Evolutionary conservation across 2,888 invertebrate species (phyloP).

Genomic region (Allacma fusca): DNA sequence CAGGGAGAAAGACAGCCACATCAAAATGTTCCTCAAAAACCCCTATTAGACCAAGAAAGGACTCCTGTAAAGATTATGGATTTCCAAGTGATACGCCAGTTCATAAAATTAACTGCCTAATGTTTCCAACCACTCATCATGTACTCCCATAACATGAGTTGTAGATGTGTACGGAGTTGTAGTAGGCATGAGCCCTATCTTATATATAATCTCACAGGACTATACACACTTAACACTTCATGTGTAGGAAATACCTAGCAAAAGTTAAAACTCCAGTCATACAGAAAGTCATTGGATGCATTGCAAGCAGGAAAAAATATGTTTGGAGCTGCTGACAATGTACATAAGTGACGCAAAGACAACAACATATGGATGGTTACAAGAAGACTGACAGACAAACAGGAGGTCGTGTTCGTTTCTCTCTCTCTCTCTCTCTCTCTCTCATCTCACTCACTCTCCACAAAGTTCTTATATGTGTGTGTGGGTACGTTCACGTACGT

Average conservation of each 20-base stretch:
- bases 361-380: slow-evolving; percentile 39
- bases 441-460: neutral
- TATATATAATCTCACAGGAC: too few relatives aligned
- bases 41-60: slow-evolving; percentile 39
- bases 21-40: neutral
- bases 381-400: slow-evolving; percentile 39
- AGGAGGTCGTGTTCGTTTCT: slow-evolving; percentile 38
- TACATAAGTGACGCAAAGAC: slow-evolving; percentile 28
- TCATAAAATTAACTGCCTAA: slow-evolving; percentile 34
- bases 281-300: neutral
- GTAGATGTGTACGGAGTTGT: neutral
- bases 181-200: neutral
- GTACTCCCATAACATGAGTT: neutral
- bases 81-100: slow-evolving; percentile 29
- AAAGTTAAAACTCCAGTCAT: neutral
- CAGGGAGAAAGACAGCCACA: neutral
- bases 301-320: slow-evolving; percentile 1
- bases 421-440: slow-evolving; percentile 26
- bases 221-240: too few relatives aligned
- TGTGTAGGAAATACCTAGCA: neutral
- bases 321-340: slow-evolving; percentile 16
- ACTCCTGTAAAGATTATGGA: slow-evolving; percentile 37
- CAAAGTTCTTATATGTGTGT: neutral
- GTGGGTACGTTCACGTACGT: too few relatives aligned
- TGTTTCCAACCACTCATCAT: neutral